Conservation (phyloP, 2,888 invertebrate species). For the Diarsia dahlii region DNA sequence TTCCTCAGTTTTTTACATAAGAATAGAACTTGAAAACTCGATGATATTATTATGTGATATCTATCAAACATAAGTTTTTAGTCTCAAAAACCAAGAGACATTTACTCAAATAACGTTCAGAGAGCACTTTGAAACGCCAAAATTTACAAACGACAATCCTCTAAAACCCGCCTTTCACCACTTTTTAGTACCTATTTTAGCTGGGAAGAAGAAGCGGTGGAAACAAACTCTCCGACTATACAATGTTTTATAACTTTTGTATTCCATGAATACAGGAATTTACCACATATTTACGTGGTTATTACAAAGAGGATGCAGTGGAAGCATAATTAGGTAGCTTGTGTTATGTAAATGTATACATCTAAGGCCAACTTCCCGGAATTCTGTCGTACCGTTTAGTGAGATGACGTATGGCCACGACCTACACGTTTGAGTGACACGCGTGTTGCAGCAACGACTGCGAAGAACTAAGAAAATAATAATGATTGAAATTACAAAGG, state of each 20-base stretch:
- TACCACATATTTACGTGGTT: neutral
- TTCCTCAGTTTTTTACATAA: too few species aligned
- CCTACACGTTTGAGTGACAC: neutral
- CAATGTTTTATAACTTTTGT: neutral
- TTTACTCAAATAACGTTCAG: too few species aligned
- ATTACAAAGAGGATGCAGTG: neutral
- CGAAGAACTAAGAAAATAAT: neutral
- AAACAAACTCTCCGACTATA: too few species aligned
- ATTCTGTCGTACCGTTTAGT: neutral
- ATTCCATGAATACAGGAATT: neutral
- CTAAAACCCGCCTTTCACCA: too few species aligned
- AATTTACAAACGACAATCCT: too few species aligned
- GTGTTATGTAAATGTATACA: neutral
- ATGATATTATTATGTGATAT: too few species aligned
- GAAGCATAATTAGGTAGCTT: neutral
- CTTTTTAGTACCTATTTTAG: too few species aligned
- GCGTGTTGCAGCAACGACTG: neutral
- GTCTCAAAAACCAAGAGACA: too few species aligned
- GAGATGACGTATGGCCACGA: neutral
- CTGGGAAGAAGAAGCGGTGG: too few species aligned
- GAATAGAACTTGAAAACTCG: too few species aligned
- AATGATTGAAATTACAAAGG: neutral
- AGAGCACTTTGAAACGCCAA: too few species aligned
- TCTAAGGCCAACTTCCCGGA: neutral
- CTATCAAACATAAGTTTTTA: too few species aligned